Conservation (phyloP, 2,888 invertebrate genomes). For the Chaetogeoica ovagalla region DNA sequence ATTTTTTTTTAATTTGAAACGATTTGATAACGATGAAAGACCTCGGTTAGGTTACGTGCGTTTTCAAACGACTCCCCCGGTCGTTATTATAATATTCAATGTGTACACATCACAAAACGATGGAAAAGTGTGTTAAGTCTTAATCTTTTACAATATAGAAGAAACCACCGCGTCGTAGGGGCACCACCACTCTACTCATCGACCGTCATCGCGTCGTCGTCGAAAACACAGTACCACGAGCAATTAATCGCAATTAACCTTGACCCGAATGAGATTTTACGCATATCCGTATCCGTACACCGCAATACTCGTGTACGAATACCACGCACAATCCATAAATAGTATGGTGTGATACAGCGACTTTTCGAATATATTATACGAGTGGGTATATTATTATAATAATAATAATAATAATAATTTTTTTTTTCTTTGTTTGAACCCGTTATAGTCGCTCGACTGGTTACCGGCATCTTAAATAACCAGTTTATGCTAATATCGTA, state of each 20-base stretch:
- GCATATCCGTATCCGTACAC: slow-evolving; percentile 27
- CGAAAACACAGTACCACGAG: not conserved
- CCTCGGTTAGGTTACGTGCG: slow-evolving; percentile 4
- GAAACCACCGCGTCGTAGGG: slow-evolving; percentile 7
- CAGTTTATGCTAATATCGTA: slow-evolving; percentile 2
- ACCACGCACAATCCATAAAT: not conserved
- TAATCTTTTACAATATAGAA: slow-evolving; percentile 7
- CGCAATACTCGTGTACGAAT: not conserved
- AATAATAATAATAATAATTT: too few relatives aligned
- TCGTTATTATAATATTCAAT: not conserved
- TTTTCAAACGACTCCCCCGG: not conserved
- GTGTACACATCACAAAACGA: slow-evolving; percentile 1
- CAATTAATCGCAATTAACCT: slow-evolving; percentile 36
- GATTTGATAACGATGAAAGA: not conserved
- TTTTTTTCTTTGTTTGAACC: not conserved
- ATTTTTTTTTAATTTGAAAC: slow-evolving; percentile 3
- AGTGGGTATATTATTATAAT: too few relatives aligned
- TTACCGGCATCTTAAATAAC: slow-evolving; percentile 27
- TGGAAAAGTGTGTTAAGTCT: slow-evolving; percentile 12
- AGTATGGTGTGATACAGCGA: not conserved
- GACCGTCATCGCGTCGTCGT: too few relatives aligned
- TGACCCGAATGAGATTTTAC: slow-evolving; percentile 24
- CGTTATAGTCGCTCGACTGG: slow-evolving; percentile 19
- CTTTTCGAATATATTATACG: too few relatives aligned
- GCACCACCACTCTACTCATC: too few relatives aligned